phyloP scores from a whole-genome alignment of 2,888 invertebrate genomes.

The Cataglyphis rosenhaueri region DNA sequence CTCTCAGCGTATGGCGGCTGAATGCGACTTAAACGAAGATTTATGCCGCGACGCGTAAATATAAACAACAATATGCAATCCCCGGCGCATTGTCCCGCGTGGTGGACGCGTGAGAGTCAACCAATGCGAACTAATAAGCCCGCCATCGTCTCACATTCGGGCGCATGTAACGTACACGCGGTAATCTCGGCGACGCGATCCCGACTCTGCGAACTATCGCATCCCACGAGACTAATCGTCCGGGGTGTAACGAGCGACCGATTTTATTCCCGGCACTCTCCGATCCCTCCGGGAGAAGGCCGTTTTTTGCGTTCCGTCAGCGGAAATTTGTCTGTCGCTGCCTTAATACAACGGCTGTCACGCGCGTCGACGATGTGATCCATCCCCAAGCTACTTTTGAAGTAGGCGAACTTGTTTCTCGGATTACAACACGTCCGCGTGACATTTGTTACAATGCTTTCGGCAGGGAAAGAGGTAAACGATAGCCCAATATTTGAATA shows the following conservation, averaged over 20 bases:
- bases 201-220: conserved; percentile 2
- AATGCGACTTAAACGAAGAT: conserved; percentile 85
- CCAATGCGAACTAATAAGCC: conserved; percentile 81
- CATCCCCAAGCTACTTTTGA: conserved; percentile 64
- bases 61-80: conserved; percentile 85
- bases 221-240: conserved; percentile 68
- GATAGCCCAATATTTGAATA: not conserved
- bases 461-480: not conserved
- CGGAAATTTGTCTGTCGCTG: conserved; percentile 75
- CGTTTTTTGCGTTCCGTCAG: conserved; percentile 65
- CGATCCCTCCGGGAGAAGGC: conserved; percentile 52
- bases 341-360: conserved; percentile 73
- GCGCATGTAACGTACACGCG: not conserved
- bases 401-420: conserved; percentile 45
- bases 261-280: conserved; percentile 41
- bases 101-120: conserved; percentile 69
- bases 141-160: conserved; percentile 43
- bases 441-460: conserved; percentile 31
- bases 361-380: conserved; percentile 66
- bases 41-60: conserved; percentile 84
- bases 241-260: conserved; percentile 70
- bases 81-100: conserved; percentile 81
- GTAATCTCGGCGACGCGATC: conserved; percentile 8
- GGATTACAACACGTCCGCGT: conserved; percentile 56
- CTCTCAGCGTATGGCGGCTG: conserved; percentile 70